Evolutionary conservation across 2,888 invertebrate genomes (phyloP).

Genomic region (Pterostichus madidus): DNA sequence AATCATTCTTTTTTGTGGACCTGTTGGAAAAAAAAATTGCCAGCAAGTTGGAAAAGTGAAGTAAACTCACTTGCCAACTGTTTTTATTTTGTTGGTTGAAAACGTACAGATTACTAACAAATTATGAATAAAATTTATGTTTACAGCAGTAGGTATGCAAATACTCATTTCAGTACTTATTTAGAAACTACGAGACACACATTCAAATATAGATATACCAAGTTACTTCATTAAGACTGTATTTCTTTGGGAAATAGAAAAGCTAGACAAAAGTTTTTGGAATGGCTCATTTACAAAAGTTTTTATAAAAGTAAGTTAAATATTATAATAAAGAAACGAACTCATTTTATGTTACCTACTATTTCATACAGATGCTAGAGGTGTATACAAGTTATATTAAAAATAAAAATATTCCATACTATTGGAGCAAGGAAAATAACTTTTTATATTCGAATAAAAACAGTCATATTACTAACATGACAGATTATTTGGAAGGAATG

Average conservation of each 20-base stretch:
- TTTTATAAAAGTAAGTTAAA: constrained; percentile 70
- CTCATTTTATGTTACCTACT: no score
- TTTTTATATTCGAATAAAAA: neutral
- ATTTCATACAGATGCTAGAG: constrained; percentile 72
- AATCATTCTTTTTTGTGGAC: no score
- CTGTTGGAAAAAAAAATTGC: no score
- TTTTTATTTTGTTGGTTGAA: no score
- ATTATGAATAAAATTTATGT: neutral
- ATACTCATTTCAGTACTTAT: neutral
- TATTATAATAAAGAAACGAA: no score
- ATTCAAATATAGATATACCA: constrained; percentile 73
- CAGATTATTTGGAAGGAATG: constrained; percentile 75
- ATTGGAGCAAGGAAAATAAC: constrained; percentile 75
- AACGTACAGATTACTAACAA: no score
- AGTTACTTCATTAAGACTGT: constrained; percentile 79
- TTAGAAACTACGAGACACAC: constrained; percentile 75
- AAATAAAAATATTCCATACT: constrained; percentile 72
- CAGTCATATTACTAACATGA: constrained; percentile 68
- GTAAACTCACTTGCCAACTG: no score
- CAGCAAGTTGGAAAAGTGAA: no score
- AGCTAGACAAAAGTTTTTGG: constrained; percentile 70
- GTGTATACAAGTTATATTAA: constrained; percentile 71
- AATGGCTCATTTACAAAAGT: constrained; percentile 71
- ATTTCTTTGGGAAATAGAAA: constrained; percentile 74
- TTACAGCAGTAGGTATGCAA: no score